Evolutionary conservation across 2,797 vertebrate genomes (phyloP).

Genomic region (Meriones psammophilus): DNA sequence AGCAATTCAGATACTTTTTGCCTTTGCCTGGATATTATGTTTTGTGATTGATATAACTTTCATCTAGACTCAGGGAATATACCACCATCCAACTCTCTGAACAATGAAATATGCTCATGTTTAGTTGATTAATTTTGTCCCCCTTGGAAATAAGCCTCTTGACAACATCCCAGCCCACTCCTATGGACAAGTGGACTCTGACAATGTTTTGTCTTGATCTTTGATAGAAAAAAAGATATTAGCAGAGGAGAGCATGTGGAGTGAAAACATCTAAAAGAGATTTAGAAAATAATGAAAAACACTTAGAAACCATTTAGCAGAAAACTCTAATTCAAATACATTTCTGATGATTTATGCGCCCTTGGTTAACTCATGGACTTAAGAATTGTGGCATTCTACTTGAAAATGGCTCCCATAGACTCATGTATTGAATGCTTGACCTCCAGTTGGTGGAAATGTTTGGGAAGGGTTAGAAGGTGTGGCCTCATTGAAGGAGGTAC

Average conservation of each 20-base stretch:
- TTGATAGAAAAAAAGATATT: background rate
- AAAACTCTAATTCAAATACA: constrained; percentile 19
- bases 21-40: background rate
- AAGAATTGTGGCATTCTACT: no score
- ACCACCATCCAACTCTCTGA: background rate
- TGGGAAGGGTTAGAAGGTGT: background rate
- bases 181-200: background rate
- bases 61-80: background rate
- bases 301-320: background rate
- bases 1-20: background rate
- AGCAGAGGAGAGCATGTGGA: background rate
- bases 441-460: background rate
- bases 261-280: background rate
- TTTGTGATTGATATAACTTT: background rate
- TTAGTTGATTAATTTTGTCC: background rate
- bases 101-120: background rate
- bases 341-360: background rate
- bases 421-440: no score
- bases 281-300: background rate
- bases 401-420: background rate
- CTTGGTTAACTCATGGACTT: background rate
- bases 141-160: background rate
- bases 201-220: background rate
- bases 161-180: background rate
- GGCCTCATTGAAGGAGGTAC: background rate